These are phyloP conservation scores for Rachycentron canadum DNA, from an alignment of 2,797 vertebrate species.

Conservation along the genomic window DNA sequence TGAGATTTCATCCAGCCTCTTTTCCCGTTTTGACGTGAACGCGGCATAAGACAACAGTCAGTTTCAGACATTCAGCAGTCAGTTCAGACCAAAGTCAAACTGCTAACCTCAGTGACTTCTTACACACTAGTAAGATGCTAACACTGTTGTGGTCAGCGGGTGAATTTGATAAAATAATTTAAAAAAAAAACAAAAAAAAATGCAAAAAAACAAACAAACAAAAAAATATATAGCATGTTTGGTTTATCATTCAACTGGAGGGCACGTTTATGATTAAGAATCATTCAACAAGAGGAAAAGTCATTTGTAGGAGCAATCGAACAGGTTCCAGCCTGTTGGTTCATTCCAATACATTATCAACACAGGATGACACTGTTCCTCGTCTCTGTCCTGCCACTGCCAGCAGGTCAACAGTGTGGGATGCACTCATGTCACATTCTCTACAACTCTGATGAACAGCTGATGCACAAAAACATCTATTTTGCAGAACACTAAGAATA, in stretches of 20 bases:
- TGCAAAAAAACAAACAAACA: no score
- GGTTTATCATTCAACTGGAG: slow-evolving; percentile 20
- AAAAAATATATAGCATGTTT: slow-evolving; percentile 30
- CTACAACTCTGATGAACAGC: slow-evolving; percentile 3
- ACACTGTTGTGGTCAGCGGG: not conserved
- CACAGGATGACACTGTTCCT: slow-evolving; percentile 47
- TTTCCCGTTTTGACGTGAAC: slow-evolving; percentile 27
- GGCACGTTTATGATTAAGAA: slow-evolving; percentile 12
- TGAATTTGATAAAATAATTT: not conserved
- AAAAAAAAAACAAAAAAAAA: no score
- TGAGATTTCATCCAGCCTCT: not conserved
- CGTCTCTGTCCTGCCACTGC: slow-evolving; percentile 13
- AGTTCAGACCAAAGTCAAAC: slow-evolving; percentile 14
- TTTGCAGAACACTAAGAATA: not conserved
- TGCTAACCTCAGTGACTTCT: not conserved
- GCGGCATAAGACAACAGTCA: slow-evolving; percentile 15
- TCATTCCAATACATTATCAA: slow-evolving; percentile 19
- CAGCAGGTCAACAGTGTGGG: slow-evolving; percentile 11
- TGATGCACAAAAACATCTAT: not conserved
- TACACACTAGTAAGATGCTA: not conserved
- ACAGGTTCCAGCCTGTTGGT: slow-evolving; percentile 73
- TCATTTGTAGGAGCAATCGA: slow-evolving; percentile 32
- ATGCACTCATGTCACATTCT: slow-evolving; percentile 8
- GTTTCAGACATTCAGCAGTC: slow-evolving; percentile 46
- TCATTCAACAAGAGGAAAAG: slow-evolving; percentile 28